Percentiles rank a stretch among this genome's conserved stretches.
phyloP scores from a whole-genome alignment of 2,797 vertebrate genomes.

The Sebastes vulpes region DNA sequence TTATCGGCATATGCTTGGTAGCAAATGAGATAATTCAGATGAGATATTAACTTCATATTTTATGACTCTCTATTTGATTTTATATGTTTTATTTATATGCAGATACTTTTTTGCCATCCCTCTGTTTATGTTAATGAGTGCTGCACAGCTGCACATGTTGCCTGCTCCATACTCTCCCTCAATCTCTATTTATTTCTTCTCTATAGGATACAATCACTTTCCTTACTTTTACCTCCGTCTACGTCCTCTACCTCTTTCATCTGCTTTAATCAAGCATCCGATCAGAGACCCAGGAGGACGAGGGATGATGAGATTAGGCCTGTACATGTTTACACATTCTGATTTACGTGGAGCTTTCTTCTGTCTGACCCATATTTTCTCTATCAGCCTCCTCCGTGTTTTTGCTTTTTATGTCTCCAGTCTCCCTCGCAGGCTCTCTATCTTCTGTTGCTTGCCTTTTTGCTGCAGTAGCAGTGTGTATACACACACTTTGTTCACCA shows the following conservation, averaged over 20 bases:
- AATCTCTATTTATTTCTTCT: conserved; percentile 12
- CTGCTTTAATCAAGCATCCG: conserved; percentile 75
- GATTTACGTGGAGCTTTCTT: conserved; percentile 75
- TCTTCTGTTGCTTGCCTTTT: conserved; percentile 14
- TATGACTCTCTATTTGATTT: not conserved
- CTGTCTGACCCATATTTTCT: conserved; percentile 74
- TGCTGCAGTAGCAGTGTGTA: conserved; percentile 13
- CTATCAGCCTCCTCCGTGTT: conserved; percentile 52
- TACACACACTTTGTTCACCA: conserved; percentile 35
- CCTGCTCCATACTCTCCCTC: not conserved
- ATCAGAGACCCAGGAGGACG: conserved; percentile 63
- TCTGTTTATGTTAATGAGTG: not conserved
- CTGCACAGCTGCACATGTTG: not conserved
- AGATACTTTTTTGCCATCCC: not conserved
- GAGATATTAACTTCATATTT: not conserved
- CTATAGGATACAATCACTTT: not conserved
- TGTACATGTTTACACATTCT: conserved; percentile 79
- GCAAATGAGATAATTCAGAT: not conserved
- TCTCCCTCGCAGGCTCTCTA: conserved; percentile 21
- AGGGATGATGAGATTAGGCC: conserved; percentile 80
- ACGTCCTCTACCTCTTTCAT: conserved; percentile 53
- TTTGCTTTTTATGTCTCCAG: conserved; percentile 49
- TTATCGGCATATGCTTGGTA: not conserved
- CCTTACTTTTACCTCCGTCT: conserved; percentile 26
- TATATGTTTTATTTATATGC: not conserved